A percentile compares a stretch with the other conserved stretches of the same genome.
These are phyloP conservation scores for Fregetta grallaria DNA, from an alignment of 2,113 vertebrate species.

Conservation along the genomic window DNA sequence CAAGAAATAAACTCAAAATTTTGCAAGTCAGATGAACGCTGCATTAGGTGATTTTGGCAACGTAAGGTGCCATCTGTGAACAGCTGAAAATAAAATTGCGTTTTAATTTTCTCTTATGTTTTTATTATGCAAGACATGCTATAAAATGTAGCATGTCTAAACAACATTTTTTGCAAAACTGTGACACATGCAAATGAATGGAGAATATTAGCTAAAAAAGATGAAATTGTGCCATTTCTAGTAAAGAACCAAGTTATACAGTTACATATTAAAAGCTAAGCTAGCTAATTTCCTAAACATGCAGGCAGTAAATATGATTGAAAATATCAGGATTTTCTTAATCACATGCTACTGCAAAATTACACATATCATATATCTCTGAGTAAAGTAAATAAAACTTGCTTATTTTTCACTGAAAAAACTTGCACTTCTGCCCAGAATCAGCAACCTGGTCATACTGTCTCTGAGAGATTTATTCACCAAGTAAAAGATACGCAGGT, in stretches of 20 bases:
- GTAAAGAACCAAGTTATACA: neutral
- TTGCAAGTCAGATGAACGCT: neutral
- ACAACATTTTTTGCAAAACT: neutral
- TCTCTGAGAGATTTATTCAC: slow-evolving; percentile 2
- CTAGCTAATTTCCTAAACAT: neutral
- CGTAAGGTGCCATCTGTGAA: neutral
- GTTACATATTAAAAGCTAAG: neutral
- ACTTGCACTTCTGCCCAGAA: neutral
- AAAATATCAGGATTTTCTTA: neutral
- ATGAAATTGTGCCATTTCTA: neutral
- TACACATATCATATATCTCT: neutral
- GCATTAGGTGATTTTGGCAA: neutral
- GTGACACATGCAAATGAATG: accelerated
- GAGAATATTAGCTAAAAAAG: neutral
- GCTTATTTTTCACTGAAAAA: neutral
- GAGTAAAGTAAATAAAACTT: neutral
- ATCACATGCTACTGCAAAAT: neutral
- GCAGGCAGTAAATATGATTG: neutral
- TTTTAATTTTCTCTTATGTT: neutral
- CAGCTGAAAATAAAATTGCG: neutral
- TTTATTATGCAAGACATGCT: neutral
- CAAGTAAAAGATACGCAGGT: slow-evolving; percentile 26
- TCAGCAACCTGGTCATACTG: neutral
- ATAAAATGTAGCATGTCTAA: neutral
- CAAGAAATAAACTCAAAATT: neutral